phyloP scores from a whole-genome alignment of 1,140 invertebrate species.

The Hyles vespertilio region DNA sequence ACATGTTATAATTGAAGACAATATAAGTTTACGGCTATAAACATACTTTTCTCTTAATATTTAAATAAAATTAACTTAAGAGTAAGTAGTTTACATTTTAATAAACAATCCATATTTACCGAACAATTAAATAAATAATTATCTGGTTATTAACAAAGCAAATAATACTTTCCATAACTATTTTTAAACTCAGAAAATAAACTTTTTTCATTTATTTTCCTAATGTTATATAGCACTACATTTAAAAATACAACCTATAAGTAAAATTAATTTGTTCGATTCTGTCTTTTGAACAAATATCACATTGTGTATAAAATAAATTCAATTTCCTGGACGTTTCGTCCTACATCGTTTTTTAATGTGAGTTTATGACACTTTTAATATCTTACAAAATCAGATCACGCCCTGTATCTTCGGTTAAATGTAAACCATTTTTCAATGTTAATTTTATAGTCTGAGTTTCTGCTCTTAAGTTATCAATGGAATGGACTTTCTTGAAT shows the following conservation, averaged over 20 bases:
- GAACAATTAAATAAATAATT: slow-evolving; percentile 15
- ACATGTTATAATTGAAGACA: slow-evolving; percentile 14
- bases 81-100: slow-evolving; percentile 51
- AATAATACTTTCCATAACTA: background rate
- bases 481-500: no score
- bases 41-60: slow-evolving; percentile 62
- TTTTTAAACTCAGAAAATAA: slow-evolving; percentile 1
- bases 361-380: slow-evolving; percentile 13
- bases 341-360: no score
- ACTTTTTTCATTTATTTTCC: no score
- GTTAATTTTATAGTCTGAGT: slow-evolving; percentile 1
- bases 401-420: no score
- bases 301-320: background rate
- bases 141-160: slow-evolving; percentile 10
- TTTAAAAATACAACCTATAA: slow-evolving; percentile 13
- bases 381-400: no score
- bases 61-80: slow-evolving; percentile 56
- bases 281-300: slow-evolving; percentile 18
- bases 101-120: slow-evolving; percentile 1
- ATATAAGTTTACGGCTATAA: slow-evolving; percentile 24
- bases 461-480: no score
- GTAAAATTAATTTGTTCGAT: slow-evolving; percentile 30
- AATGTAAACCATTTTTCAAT: slow-evolving; percentile 6
- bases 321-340: no score
- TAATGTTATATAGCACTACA: no score